A percentile compares a stretch with the other conserved stretches of the same genome.
Evolutionary conservation across 2,113 vertebrate genomes (phyloP).

Genomic region (Natator depressus): DNA sequence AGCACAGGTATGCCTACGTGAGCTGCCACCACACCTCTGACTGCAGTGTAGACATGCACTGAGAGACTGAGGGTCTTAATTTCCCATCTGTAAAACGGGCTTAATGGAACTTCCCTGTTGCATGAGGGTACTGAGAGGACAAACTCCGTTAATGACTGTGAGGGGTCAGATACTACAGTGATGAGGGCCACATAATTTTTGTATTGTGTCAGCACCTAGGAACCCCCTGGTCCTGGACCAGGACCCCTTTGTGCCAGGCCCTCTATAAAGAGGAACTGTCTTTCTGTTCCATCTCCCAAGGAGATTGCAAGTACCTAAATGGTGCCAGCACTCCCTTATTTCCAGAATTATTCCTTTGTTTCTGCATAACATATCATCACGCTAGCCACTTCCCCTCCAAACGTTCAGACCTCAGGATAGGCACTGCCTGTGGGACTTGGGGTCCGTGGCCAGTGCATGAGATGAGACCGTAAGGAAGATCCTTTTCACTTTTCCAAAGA

Average conservation of each 20-base stretch:
- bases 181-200: neutral
- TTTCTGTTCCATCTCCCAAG: neutral
- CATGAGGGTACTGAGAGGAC: neutral
- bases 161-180: neutral
- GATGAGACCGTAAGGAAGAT: fast-evolving
- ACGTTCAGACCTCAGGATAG: neutral
- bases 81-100: neutral
- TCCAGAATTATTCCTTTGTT: neutral
- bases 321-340: neutral
- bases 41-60: neutral
- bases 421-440: neutral
- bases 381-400: neutral
- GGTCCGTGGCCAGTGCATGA: neutral
- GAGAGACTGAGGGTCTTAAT: neutral
- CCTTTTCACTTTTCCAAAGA: fast-evolving
- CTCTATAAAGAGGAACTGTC: too few relatives aligned
- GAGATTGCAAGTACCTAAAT: neutral
- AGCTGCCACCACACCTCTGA: neutral
- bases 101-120: neutral
- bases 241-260: neutral
- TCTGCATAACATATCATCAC: neutral
- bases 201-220: neutral
- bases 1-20: neutral
- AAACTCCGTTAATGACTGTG: neutral
- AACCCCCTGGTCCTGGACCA: neutral